phyloP scores from a whole-genome alignment of 2,888 invertebrate genomes.

The Noctua janthina region DNA sequence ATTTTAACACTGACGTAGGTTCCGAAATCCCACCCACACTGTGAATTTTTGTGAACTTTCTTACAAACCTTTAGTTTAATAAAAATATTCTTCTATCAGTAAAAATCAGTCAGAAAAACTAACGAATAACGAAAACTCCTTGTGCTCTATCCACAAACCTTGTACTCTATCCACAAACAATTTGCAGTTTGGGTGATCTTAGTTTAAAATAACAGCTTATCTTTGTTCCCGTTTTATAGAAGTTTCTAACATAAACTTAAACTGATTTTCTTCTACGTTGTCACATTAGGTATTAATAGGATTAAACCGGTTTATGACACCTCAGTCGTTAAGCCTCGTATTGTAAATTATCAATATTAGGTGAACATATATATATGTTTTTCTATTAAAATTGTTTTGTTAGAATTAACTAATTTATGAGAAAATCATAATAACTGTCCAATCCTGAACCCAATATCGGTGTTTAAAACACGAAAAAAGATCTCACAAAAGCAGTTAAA shows the following conservation, averaged over 20 bases:
- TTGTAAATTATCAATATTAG: slow-evolving; percentile 2
- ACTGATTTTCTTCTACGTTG: background rate
- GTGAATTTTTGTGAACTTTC: background rate
- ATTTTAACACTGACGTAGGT: background rate
- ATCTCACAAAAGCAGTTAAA: slow-evolving; percentile 34
- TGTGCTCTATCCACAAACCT: too few relatives aligned
- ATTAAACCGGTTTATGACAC: slow-evolving; percentile 24
- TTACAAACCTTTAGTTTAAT: background rate
- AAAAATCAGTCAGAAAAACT: background rate
- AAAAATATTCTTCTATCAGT: background rate
- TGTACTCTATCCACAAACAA: background rate
- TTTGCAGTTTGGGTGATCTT: background rate
- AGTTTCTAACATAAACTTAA: background rate
- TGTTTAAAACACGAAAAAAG: background rate
- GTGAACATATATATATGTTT: slow-evolving; percentile 13
- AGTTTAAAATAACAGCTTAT: background rate
- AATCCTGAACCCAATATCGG: background rate
- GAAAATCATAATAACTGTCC: slow-evolving; percentile 13
- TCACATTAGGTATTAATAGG: slow-evolving; percentile 7
- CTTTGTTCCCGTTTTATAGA: background rate
- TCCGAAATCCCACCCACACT: background rate
- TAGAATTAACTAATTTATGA: background rate
- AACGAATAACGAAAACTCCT: background rate
- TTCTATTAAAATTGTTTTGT: background rate
- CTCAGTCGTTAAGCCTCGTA: background rate